phyloP scores from a whole-genome alignment of 2,113 vertebrate species.

The Maccullochella peelii region DNA sequence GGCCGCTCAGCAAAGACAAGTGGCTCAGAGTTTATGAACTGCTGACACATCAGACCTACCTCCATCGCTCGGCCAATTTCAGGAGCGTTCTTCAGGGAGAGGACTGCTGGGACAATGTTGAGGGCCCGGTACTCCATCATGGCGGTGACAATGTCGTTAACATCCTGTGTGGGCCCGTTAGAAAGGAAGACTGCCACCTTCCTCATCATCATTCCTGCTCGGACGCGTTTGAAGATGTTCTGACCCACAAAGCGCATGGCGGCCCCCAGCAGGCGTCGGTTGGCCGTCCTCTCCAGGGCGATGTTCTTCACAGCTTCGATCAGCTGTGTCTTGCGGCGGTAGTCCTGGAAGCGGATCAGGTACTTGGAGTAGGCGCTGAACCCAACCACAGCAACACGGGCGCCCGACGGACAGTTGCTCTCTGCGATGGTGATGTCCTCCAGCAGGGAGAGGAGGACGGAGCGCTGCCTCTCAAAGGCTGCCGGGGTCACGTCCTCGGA shows the following conservation, averaged over 20 bases:
- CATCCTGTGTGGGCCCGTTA: slow-evolving; percentile 74
- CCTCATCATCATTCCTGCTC: slow-evolving; percentile 82
- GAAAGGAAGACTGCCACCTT: slow-evolving; percentile 90
- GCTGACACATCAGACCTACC: slow-evolving; percentile 67
- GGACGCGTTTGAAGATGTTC: slow-evolving; percentile 88
- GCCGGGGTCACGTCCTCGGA: slow-evolving; percentile 81
- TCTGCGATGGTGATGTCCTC: slow-evolving; percentile 83
- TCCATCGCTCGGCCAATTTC: slow-evolving; percentile 78
- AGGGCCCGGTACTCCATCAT: slow-evolving; percentile 86
- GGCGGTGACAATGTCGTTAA: slow-evolving; percentile 79
- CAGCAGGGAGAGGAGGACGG: slow-evolving; percentile 82
- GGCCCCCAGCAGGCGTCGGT: slow-evolving; percentile 82
- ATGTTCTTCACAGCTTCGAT: slow-evolving; percentile 82
- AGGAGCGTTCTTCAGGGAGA: slow-evolving; percentile 84
- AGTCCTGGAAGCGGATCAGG: slow-evolving; percentile 89
- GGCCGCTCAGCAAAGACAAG: neutral
- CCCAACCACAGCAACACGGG: slow-evolving; percentile 86
- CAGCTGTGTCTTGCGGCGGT: slow-evolving; percentile 76
- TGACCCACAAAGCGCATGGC: slow-evolving; percentile 90
- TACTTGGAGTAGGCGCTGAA: slow-evolving; percentile 83
- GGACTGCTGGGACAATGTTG: slow-evolving; percentile 82
- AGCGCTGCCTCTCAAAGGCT: slow-evolving; percentile 88
- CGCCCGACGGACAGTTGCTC: slow-evolving; percentile 89
- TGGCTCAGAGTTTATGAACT: neutral
- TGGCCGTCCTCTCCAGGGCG: slow-evolving; percentile 79